A percentile compares a stretch with the other conserved stretches of the same genome.
phyloP scores from a whole-genome alignment of 2,888 invertebrate genomes.

The Orthosia cruda region DNA sequence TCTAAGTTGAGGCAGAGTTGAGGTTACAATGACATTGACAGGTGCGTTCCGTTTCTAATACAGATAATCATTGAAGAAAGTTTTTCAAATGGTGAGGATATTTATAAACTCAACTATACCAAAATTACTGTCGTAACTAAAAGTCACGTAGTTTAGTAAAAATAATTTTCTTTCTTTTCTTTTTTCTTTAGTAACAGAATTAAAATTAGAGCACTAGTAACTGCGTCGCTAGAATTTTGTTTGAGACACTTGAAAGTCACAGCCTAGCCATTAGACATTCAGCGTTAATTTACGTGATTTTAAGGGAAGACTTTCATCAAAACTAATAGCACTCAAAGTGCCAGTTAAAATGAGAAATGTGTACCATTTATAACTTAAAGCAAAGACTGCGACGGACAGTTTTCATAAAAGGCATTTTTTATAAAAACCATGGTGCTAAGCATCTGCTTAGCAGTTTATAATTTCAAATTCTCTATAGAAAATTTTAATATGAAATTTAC shows the following conservation, averaged over 20 bases:
- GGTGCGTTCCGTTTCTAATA: no score
- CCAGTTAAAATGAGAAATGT: conserved; percentile 67
- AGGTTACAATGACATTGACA: no score
- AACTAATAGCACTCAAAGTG: conserved; percentile 61
- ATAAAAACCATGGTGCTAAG: not conserved
- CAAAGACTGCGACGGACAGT: conserved; percentile 19
- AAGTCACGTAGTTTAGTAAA: not conserved
- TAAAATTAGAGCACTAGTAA: conserved; percentile 1
- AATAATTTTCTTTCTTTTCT: no score
- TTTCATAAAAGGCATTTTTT: not conserved
- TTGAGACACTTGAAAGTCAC: conserved; percentile 30
- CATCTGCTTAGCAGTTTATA: no score
- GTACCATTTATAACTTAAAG: conserved; percentile 53
- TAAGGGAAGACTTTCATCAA: conserved; percentile 56
- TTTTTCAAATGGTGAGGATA: no score
- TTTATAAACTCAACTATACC: not conserved
- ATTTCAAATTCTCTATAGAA: no score
- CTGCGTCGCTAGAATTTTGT: conserved; percentile 1
- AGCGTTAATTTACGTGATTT: conserved; percentile 49
- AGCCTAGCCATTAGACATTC: conserved; percentile 30
- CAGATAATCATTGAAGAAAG: no score
- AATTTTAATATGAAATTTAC: no score
- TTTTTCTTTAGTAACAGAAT: not conserved
- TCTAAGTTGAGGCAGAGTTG: no score
- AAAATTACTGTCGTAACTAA: not conserved